phyloP scores from a whole-genome alignment of 2,888 invertebrate genomes.

The Parnassius glacialis region DNA sequence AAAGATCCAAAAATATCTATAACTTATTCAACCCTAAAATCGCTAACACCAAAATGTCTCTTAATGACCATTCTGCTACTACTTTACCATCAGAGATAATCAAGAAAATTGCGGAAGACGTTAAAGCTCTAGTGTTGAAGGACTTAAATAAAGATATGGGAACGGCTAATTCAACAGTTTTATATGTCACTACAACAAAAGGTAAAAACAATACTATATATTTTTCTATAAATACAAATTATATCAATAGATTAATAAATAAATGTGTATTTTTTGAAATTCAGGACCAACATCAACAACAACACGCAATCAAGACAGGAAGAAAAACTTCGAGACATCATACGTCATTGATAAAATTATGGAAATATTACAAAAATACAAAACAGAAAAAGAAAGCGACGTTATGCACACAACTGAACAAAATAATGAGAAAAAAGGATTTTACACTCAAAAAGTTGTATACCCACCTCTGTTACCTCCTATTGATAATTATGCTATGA shows the following conservation, averaged over 20 bases:
- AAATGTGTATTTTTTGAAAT: conserved; percentile 1
- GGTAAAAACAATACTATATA: conserved; percentile 14
- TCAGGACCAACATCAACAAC: not conserved
- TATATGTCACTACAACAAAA: conserved; percentile 21
- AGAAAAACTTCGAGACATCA: conserved; percentile 9
- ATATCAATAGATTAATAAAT: not conserved
- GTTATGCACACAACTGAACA: conserved; percentile 28
- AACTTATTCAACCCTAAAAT: not conserved
- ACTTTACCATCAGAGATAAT: conserved; percentile 35
- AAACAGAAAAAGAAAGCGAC: conserved; percentile 21
- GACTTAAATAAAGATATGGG: conserved; percentile 46
- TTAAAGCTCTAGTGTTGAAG: conserved; percentile 54
- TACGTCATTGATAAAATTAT: conserved; percentile 17
- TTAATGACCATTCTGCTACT: not conserved
- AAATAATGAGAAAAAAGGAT: not conserved
- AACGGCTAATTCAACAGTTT: conserved; percentile 25
- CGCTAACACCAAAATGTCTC: not conserved
- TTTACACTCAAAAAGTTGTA: not conserved
- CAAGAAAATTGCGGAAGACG: conserved; percentile 54
- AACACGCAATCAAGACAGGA: not conserved
- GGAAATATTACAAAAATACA: conserved; percentile 23
- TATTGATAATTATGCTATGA: conserved; percentile 4
- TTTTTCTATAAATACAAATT: not conserved
- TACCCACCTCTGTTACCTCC: conserved; percentile 7
- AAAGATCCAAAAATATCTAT: conserved; percentile 3